Base-by-base conservation (phyloP, 2,888 invertebrate genomes). In the Drosophila tripunctata region DNA sequence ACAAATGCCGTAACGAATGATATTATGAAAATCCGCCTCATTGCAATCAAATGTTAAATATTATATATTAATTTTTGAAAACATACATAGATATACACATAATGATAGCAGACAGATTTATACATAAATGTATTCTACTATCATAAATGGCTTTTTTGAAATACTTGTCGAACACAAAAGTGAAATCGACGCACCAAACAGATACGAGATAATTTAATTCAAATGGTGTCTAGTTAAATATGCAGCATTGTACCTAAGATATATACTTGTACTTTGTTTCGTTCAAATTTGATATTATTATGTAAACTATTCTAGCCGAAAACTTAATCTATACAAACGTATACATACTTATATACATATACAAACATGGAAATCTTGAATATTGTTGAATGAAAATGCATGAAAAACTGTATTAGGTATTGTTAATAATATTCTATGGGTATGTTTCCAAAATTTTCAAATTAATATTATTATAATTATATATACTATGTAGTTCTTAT, bases 1-100 rank as follows among this genome's bases (percentile, higher is more conserved):
- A 78, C 67, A 77, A 83, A 75, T 67, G 70, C 68, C 73, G 78
- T 74, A 84, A 85, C 81, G 79, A 84, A 80, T 88, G 88, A 87
- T 89, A 88, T 89, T 88, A 89, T 83, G 72, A 55, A 87, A 84
- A 78, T 79, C 78, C 86, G 87, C 88, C 89, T 88, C 88, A 88
- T 84, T 77, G 85, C 86, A 85, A 86, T 86, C 85, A 86, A 80
- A 66, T 86, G 84, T 86, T 85, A 48, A 84, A 71, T 75, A n/a
- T n/a, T n/a, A n/a, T n/a, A 78, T 72, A 67, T 69, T 81, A 80
- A 61, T 78, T 78, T 83, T 43, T 54, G n/a, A 27, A 27, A 27
- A 3, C 40, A 61, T 44, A 67, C 54, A 65, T 45, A 57, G 36
- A 66, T 47, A 58, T 52, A 60, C 65, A 65, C 43, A 72, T 35